phyloP scores from a whole-genome alignment of 2,797 vertebrate species.

The Hydrolagus colliei region DNA sequence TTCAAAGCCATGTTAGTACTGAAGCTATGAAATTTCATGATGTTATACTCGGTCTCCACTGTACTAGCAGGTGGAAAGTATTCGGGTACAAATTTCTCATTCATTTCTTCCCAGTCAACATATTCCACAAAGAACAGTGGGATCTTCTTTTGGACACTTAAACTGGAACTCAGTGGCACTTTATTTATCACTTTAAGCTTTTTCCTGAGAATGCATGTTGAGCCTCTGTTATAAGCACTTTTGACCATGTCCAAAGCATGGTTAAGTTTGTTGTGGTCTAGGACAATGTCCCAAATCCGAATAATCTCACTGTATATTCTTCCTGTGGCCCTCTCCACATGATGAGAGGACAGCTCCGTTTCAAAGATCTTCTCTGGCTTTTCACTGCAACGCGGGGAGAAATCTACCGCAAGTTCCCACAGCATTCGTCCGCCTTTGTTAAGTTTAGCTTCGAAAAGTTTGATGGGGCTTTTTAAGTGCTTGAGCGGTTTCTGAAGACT shows the following conservation, averaged over 20 bases:
- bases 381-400: slow-evolving; percentile 67
- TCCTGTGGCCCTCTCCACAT: slow-evolving; percentile 46
- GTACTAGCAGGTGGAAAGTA: slow-evolving; percentile 64
- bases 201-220: slow-evolving; percentile 59
- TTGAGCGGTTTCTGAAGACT: slow-evolving; percentile 58
- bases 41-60: slow-evolving; percentile 60
- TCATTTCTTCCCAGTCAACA: slow-evolving; percentile 37
- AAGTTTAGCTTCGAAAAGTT: slow-evolving; percentile 62
- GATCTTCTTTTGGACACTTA: slow-evolving; percentile 48
- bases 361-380: slow-evolving; percentile 58
- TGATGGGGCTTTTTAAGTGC: slow-evolving; percentile 56
- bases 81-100: slow-evolving; percentile 41
- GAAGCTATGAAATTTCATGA: slow-evolving; percentile 72
- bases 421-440: slow-evolving; percentile 64
- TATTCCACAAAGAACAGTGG: slow-evolving; percentile 62
- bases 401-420: slow-evolving; percentile 66
- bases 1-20: slow-evolving; percentile 66
- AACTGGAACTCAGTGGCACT: slow-evolving; percentile 38
- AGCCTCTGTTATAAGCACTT: slow-evolving; percentile 58
- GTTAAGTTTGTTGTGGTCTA: slow-evolving; percentile 59
- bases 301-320: slow-evolving; percentile 66
- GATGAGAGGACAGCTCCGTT: slow-evolving; percentile 38
- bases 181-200: slow-evolving; percentile 60
- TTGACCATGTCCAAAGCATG: slow-evolving; percentile 54
- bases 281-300: slow-evolving; percentile 65